A percentile compares a stretch with the other conserved stretches of the same genome.
These are phyloP conservation scores for Pomacea maculata DNA, from an alignment of 1,140 invertebrate genomes.

Conservation along the genomic window DNA sequence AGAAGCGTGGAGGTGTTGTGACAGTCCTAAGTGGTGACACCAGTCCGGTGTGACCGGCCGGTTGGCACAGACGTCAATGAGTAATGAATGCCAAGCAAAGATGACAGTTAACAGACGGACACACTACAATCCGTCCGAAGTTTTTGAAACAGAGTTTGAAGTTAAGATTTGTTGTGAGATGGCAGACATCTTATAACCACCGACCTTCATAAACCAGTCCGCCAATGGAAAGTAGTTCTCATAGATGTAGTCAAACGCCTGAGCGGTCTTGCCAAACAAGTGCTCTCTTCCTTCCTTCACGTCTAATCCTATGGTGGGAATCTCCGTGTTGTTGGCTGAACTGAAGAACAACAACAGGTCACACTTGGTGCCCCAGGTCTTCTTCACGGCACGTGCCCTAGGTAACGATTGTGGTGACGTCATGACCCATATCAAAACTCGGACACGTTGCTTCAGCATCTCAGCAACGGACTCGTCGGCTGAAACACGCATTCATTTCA, in stretches of 20 bases:
- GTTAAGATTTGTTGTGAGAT: slow-evolving; percentile 93
- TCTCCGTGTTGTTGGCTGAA: slow-evolving; percentile 12
- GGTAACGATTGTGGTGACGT: slow-evolving; percentile 86
- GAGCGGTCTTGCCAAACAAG: slow-evolving; percentile 61
- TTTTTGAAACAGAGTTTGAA: slow-evolving; percentile 78
- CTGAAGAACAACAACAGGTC: slow-evolving; percentile 67
- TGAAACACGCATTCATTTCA: slow-evolving; percentile 29
- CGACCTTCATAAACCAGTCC: slow-evolving; percentile 64
- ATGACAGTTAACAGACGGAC: too few species aligned
- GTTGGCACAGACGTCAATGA: too few species aligned
- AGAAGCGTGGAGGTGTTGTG: too few species aligned
- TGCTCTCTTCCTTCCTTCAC: slow-evolving; percentile 54
- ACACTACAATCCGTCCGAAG: too few species aligned
- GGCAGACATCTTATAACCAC: slow-evolving; percentile 44
- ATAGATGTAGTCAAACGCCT: slow-evolving; percentile 74
- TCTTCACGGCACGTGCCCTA: slow-evolving; percentile 86
- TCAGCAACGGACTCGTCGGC: slow-evolving; percentile 73
- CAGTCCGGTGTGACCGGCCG: too few species aligned
- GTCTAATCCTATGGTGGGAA: slow-evolving; percentile 30
- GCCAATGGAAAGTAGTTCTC: slow-evolving; percentile 68
- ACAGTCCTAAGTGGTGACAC: too few species aligned
- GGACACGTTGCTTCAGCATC: slow-evolving; percentile 71
- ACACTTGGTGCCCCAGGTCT: slow-evolving; percentile 68
- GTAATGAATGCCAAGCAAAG: too few species aligned
- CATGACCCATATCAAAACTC: slow-evolving; percentile 94